Evolutionary conservation across 1,140 invertebrate genomes (phyloP).

Genomic region (Harlomillsia oculata): DNA sequence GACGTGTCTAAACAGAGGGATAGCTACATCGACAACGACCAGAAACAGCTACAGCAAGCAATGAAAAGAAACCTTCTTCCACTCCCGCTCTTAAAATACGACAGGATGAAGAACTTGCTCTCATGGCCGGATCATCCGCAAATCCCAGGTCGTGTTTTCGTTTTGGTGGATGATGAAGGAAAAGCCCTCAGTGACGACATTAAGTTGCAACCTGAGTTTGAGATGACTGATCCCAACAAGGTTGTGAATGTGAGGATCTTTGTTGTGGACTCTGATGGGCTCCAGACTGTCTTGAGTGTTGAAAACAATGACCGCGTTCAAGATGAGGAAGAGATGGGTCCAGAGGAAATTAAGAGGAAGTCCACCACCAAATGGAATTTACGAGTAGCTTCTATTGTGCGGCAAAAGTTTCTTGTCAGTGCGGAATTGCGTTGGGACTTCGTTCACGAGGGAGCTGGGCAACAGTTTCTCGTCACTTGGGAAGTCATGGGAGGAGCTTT

Average conservation of each 20-base stretch:
- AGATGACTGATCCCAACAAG: background rate
- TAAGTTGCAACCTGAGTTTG: background rate
- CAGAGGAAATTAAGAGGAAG: background rate
- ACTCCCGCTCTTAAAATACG: too few relatives aligned
- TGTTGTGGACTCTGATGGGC: background rate
- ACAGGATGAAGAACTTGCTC: background rate
- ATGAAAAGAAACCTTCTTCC: too few relatives aligned
- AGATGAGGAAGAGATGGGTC: background rate
- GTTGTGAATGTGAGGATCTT: background rate
- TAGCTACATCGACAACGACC: background rate
- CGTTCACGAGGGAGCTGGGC: background rate
- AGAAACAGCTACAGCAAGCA: too few relatives aligned
- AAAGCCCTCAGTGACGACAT: background rate
- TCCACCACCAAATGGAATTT: constrained; percentile 45
- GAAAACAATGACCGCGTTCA: background rate
- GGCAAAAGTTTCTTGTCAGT: constrained; percentile 46
- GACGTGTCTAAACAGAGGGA: background rate
- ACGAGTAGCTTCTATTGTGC: constrained; percentile 55
- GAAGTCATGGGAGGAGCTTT: constrained; percentile 28
- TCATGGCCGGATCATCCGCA: background rate
- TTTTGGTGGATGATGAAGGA: background rate
- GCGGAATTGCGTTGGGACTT: constrained; percentile 22
- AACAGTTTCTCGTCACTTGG: constrained; percentile 27
- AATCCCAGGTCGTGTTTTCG: background rate
- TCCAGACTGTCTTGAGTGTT: background rate